These are phyloP conservation scores for Eleginops maclovinus DNA, from an alignment of 2,113 vertebrate genomes.

Conservation along the genomic window DNA sequence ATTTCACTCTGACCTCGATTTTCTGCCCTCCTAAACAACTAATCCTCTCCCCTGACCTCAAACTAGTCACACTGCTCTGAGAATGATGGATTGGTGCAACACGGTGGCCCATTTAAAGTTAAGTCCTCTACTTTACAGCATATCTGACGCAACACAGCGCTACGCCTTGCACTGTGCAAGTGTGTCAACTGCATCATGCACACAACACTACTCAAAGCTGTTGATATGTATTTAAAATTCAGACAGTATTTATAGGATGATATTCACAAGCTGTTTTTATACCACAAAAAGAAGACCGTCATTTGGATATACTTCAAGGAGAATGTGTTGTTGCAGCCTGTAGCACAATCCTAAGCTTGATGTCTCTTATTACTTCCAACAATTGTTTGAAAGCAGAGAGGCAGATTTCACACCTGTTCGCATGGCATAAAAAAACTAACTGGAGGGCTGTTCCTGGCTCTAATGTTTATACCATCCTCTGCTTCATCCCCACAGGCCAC, in stretches of 20 bases:
- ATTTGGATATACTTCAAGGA: slow-evolving; percentile 69
- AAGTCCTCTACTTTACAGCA: slow-evolving; percentile 53
- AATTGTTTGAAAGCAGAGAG: slow-evolving; percentile 66
- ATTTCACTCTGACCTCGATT: slow-evolving; percentile 69
- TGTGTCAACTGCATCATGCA: slow-evolving; percentile 10
- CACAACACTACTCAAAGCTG: slow-evolving; percentile 29
- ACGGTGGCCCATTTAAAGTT: slow-evolving; percentile 73
- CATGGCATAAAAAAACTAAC: slow-evolving; percentile 64
- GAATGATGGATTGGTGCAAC: slow-evolving; percentile 68
- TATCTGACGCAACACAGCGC: slow-evolving; percentile 54
- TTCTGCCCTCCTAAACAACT: slow-evolving; percentile 60
- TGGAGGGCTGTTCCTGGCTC: slow-evolving; percentile 70
- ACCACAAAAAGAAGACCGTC: slow-evolving; percentile 40
- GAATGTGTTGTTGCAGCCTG: slow-evolving; percentile 56
- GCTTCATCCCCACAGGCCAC: slow-evolving; percentile 67
- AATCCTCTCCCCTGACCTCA: slow-evolving; percentile 62
- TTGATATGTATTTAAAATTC: slow-evolving; percentile 46
- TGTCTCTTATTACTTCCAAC: slow-evolving; percentile 65
- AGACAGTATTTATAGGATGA: slow-evolving; percentile 35
- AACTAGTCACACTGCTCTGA: slow-evolving; percentile 42
- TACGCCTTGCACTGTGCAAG: slow-evolving; percentile 27
- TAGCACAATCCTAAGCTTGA: slow-evolving; percentile 57
- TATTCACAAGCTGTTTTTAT: slow-evolving; percentile 39
- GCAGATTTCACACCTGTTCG: slow-evolving; percentile 77
- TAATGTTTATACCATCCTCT: slow-evolving; percentile 73